phyloP scores from a whole-genome alignment of 2,113 vertebrate genomes.

The Pionites leucogaster region DNA sequence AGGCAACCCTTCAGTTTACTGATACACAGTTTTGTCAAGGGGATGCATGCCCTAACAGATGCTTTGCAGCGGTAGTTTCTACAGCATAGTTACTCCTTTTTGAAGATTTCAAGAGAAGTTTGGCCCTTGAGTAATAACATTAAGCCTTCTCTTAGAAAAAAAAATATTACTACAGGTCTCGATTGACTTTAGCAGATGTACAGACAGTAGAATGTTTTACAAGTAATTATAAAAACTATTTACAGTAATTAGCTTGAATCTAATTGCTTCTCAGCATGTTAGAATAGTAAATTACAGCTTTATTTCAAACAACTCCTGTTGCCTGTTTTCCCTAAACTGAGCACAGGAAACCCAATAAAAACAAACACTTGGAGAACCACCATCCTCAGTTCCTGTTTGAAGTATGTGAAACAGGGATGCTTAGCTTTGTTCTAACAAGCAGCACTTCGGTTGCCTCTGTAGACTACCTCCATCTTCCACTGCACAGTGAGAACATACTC shows the following conservation, averaged over 20 bases:
- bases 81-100: not conserved
- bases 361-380: not conserved
- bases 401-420: not conserved
- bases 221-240: constrained; percentile 54
- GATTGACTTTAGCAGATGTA: not conserved
- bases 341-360: not conserved
- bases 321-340: constrained; percentile 13
- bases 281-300: constrained; percentile 44
- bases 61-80: not conserved
- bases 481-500: not conserved
- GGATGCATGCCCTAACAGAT: not conserved
- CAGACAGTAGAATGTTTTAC: constrained; percentile 41
- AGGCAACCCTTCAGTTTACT: not conserved
- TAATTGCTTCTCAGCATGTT: constrained; percentile 58
- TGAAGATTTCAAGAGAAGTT: not conserved
- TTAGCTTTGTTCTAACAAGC: not conserved
- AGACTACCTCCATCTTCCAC: not conserved
- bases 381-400: not conserved
- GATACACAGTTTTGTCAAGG: not conserved
- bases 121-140: not conserved
- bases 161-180: not conserved
- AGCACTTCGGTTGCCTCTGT: not conserved
- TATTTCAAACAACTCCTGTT: constrained; percentile 38
- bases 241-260: constrained; percentile 39
- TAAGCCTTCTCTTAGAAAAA: not conserved